Conservation (phyloP, 1,140 invertebrate species). For the Pseudachorutes palmiensis region DNA sequence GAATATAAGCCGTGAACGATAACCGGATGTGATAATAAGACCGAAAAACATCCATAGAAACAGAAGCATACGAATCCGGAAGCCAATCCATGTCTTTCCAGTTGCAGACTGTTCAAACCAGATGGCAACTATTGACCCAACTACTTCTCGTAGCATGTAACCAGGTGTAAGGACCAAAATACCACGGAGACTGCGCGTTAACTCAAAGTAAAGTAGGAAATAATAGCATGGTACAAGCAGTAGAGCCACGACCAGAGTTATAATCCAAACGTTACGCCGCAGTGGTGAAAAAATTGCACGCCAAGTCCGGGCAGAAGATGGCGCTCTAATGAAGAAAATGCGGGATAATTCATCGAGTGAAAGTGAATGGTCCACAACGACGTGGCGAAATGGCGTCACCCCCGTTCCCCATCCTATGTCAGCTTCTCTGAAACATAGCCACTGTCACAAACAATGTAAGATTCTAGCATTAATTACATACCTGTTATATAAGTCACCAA, state of each 20-base stretch:
- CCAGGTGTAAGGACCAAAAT: background rate
- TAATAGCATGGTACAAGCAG: background rate
- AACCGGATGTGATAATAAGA: constrained; percentile 21
- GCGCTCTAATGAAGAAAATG: background rate
- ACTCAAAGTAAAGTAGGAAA: background rate
- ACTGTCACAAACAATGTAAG: too few relatives aligned
- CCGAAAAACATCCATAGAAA: constrained; percentile 21
- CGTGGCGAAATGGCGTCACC: background rate
- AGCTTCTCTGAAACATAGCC: too few relatives aligned
- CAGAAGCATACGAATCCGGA: constrained; percentile 6
- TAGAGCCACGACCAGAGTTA: background rate
- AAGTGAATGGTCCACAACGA: background rate
- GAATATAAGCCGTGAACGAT: constrained; percentile 21
- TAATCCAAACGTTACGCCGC: background rate
- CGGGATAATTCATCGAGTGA: background rate
- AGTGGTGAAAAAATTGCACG: background rate
- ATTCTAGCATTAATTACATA: too few relatives aligned
- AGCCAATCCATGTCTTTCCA: background rate
- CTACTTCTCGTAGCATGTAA: background rate
- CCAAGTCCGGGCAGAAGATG: background rate
- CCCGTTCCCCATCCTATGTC: background rate
- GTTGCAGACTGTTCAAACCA: background rate
- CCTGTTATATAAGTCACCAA: background rate
- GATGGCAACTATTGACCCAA: background rate
- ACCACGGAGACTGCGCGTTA: too few relatives aligned